Evolutionary conservation across 2,113 vertebrate genomes (phyloP).

Genomic region (Aegithalos caudatus): DNA sequence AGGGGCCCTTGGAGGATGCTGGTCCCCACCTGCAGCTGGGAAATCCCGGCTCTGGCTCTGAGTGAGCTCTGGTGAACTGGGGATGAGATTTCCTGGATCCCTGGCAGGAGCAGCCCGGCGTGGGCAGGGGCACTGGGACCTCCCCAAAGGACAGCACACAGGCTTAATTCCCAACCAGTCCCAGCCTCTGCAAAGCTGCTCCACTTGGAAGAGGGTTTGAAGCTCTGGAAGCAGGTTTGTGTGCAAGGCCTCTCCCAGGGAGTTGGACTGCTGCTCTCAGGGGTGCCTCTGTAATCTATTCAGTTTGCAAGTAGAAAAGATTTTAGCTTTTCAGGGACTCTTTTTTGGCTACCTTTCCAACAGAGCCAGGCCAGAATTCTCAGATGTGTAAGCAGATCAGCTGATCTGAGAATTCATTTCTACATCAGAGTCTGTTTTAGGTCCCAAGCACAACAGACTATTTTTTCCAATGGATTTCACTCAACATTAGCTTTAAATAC

Average conservation of each 20-base stretch:
- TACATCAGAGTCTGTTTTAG: not conserved
- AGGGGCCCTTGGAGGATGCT: not conserved
- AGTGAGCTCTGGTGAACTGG: not conserved
- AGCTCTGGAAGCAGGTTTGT: not conserved
- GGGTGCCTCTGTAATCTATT: not conserved
- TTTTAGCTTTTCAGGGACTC: not conserved
- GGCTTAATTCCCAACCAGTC: not conserved
- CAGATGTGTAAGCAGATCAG: not conserved
- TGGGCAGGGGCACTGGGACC: no score
- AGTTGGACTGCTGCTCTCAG: not conserved
- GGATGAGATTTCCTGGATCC: not conserved
- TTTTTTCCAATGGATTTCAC: not conserved
- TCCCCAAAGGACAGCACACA: accelerated
- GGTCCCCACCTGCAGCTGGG: not conserved
- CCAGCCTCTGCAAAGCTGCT: not conserved
- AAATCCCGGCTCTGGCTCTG: not conserved
- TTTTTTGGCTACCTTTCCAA: not conserved
- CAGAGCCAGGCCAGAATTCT: not conserved
- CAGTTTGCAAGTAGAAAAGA: not conserved
- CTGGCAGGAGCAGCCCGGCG: not conserved
- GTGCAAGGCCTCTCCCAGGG: not conserved
- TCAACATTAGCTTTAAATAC: not conserved
- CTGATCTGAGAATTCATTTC: not conserved
- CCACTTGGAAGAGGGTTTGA: not conserved
- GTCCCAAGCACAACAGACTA: not conserved